A percentile compares a stretch with the other conserved stretches of the same genome.
phyloP scores from a whole-genome alignment of 1,140 invertebrate species.

The Papilio polytes region DNA sequence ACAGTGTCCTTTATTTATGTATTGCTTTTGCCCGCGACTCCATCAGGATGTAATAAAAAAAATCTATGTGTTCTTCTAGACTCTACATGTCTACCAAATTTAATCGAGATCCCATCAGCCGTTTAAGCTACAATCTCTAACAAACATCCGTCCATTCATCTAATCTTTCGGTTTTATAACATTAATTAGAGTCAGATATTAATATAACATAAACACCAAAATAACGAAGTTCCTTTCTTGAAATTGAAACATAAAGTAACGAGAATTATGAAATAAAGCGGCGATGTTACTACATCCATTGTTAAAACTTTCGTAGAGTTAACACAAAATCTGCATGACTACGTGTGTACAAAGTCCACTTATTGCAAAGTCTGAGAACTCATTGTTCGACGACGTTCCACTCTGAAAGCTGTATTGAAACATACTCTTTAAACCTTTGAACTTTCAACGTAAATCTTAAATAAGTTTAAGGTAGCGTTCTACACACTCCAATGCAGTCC shows the following conservation, averaged over 20 bases:
- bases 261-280: neutral
- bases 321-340: slow-evolving; percentile 13
- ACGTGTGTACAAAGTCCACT: slow-evolving; percentile 5
- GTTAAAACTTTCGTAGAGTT: neutral
- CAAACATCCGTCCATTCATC: too few relatives aligned
- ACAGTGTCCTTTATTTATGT: too few relatives aligned
- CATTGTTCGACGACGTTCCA: neutral
- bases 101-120: too few relatives aligned
- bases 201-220: too few relatives aligned
- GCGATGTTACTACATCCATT: neutral
- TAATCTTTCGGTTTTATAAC: too few relatives aligned
- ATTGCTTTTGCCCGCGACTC: too few relatives aligned
- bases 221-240: too few relatives aligned
- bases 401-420: slow-evolving; percentile 30
- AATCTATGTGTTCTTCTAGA: too few relatives aligned
- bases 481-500: slow-evolving; percentile 9
- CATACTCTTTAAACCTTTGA: slow-evolving; percentile 36
- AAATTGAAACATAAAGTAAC: neutral
- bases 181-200: too few relatives aligned
- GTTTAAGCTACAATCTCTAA: too few relatives aligned
- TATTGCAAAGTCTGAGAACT: slow-evolving; percentile 10
- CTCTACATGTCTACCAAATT: too few relatives aligned
- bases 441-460: slow-evolving; percentile 38
- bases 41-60: too few relatives aligned
- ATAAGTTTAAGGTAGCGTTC: slow-evolving; percentile 31